These are phyloP conservation scores for Chloromyia formosa DNA, from an alignment of 2,888 invertebrate genomes.

Conservation along the genomic window DNA sequence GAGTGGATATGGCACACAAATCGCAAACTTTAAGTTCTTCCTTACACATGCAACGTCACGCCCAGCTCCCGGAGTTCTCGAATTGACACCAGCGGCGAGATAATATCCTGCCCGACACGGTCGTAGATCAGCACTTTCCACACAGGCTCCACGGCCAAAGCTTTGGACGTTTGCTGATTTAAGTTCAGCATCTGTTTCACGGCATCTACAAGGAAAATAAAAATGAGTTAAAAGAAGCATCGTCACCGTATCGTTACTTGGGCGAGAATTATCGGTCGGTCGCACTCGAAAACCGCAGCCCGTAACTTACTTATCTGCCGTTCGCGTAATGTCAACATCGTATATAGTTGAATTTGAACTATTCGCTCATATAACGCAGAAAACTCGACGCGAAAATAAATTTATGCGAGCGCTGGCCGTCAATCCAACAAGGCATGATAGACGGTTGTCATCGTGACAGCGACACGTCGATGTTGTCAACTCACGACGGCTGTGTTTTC, in stretches of 20 bases:
- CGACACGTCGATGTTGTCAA: slow-evolving; percentile 24
- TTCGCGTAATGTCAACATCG: slow-evolving; percentile 75
- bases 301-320: slow-evolving; percentile 73
- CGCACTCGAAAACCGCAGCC: neutral
- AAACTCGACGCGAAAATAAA: neutral
- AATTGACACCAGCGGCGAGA: slow-evolving; percentile 94
- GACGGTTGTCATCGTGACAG: slow-evolving; percentile 32
- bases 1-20: too few relatives aligned
- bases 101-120: slow-evolving; percentile 95
- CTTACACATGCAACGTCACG: slow-evolving; percentile 96
- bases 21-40: slow-evolving; percentile 52
- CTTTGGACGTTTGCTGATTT: slow-evolving; percentile 81
- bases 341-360: neutral
- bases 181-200: slow-evolving; percentile 96
- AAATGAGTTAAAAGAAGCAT: slow-evolving; percentile 16
- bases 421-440: slow-evolving; percentile 4
- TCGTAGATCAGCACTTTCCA: slow-evolving; percentile 99
- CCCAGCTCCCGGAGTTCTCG: slow-evolving; percentile 95
- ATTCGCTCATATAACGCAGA: neutral
- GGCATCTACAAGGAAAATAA: slow-evolving; percentile 73
- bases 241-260: neutral
- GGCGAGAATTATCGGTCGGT: neutral
- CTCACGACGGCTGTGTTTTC: too few relatives aligned
- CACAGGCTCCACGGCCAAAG: slow-evolving; percentile 83
- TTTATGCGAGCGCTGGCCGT: neutral